Evolutionary conservation across 2,888 invertebrate genomes (phyloP).

Genomic region (Digitonthophagus gazella): DNA sequence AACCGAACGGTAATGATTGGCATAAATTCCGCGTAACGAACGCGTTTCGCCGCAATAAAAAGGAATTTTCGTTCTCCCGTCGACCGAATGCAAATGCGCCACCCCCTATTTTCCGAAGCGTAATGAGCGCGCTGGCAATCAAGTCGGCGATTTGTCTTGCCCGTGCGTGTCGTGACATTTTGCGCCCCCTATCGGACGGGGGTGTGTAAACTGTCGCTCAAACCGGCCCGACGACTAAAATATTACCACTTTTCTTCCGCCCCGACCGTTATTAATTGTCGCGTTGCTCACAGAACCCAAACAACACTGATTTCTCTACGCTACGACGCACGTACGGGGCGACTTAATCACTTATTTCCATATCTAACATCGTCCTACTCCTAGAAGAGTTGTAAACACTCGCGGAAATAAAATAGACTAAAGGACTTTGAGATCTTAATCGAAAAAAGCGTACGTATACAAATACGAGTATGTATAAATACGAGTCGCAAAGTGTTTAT

Average conservation of each 20-base stretch:
- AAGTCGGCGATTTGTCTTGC: constrained; percentile 42
- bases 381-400: too few species aligned
- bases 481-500: background rate
- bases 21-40: constrained; percentile 53
- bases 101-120: constrained; percentile 11
- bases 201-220: constrained; percentile 42
- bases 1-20: constrained; percentile 53
- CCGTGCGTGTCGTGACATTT: constrained; percentile 36
- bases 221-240: constrained; percentile 20
- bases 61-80: constrained; percentile 36
- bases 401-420: too few species aligned
- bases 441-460: too few species aligned
- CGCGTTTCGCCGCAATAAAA: constrained; percentile 44
- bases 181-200: constrained; percentile 27
- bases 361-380: too few species aligned
- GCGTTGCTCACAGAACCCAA: background rate
- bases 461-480: too few species aligned
- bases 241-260: background rate
- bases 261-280: background rate
- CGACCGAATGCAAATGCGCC: constrained; percentile 32
- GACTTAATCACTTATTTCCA: background rate
- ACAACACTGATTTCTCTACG: background rate
- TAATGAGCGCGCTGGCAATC: constrained; percentile 38
- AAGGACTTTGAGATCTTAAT: too few species aligned
- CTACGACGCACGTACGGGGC: background rate